Percentiles rank a stretch among this genome's conserved stretches.
Evolutionary conservation across 64 coral and sea anemone species (phyloP).

Genomic region (Catalaphyllia jardinei): DNA sequence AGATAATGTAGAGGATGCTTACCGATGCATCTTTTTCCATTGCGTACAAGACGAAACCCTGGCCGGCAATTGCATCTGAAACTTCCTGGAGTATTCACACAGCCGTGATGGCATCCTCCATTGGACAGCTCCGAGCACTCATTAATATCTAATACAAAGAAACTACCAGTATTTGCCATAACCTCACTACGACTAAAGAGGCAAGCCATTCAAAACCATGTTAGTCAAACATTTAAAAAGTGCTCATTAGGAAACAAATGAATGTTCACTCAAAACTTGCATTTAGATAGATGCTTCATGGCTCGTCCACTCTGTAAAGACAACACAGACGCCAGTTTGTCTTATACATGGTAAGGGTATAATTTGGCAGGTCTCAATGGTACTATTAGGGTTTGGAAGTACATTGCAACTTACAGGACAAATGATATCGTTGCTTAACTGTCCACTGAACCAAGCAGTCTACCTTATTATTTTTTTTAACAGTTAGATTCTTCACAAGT

Average conservation of each 20-base stretch:
- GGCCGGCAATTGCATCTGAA: conserved; percentile 50
- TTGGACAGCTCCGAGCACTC: conserved; percentile 35
- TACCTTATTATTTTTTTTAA: neutral
- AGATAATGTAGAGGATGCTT: neutral
- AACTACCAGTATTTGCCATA: neutral
- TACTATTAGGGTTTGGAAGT: no score
- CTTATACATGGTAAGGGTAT: no score
- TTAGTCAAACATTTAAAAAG: no score
- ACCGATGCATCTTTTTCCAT: conserved; percentile 48
- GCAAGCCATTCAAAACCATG: neutral
- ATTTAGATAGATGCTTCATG: no score
- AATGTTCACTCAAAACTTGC: no score
- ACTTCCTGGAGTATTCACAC: conserved; percentile 60
- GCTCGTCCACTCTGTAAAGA: no score
- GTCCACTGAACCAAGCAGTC: no score
- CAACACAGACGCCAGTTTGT: no score
- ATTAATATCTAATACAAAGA: conserved; percentile 41
- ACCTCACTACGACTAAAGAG: neutral
- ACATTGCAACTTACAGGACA: no score
- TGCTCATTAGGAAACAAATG: no score
- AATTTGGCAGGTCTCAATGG: no score
- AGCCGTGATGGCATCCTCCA: conserved; percentile 53
- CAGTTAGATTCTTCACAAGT: neutral
- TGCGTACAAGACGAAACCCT: conserved; percentile 26
- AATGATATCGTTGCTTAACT: no score